These are phyloP conservation scores for Cosmia pyralina DNA, from an alignment of 2,888 invertebrate species.

Conservation along the genomic window DNA sequence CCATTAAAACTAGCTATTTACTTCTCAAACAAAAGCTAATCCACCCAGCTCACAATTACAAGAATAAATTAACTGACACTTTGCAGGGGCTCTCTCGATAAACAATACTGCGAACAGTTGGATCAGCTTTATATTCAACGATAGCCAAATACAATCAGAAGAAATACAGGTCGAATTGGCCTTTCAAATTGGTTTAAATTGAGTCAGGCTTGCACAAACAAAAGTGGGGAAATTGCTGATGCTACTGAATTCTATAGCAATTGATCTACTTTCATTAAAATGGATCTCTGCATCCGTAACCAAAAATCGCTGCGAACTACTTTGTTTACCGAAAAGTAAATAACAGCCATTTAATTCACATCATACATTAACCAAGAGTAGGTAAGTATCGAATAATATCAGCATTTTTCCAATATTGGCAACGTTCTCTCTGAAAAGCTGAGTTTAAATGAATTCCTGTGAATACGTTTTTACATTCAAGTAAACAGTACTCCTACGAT, in stretches of 20 bases:
- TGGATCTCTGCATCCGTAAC: conserved; percentile 68
- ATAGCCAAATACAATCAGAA: conserved; percentile 84
- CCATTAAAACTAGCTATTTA: conserved; percentile 42
- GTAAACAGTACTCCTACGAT: conserved; percentile 36
- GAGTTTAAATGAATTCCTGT: conserved; percentile 49
- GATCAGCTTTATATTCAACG: conserved; percentile 82
- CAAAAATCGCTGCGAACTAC: conserved; percentile 61
- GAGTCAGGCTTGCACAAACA: conserved; percentile 86
- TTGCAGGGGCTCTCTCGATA: conserved; percentile 60
- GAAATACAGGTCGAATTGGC: conserved; percentile 85
- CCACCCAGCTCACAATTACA: conserved; percentile 54
- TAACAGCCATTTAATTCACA: conserved; percentile 43
- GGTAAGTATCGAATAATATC: conserved; percentile 44
- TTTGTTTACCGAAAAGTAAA: conserved; percentile 50
- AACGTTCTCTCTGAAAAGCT: conserved; percentile 44
- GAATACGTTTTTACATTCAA: conserved; percentile 50
- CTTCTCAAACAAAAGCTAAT: conserved; percentile 48
- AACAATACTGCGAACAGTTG: conserved; percentile 74
- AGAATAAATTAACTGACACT: conserved; percentile 65
- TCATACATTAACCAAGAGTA: conserved; percentile 36
- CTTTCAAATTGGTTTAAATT: conserved; percentile 86
- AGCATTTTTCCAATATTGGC: conserved; percentile 54
- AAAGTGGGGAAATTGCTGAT: conserved; percentile 80
- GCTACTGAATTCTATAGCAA: conserved; percentile 71
- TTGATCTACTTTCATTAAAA: conserved; percentile 76